A percentile compares a stretch with the other conserved stretches of the same genome.
These are phyloP conservation scores for Toxotes chatareus DNA, from an alignment of 2,113 vertebrate species.

Conservation along the genomic window DNA sequence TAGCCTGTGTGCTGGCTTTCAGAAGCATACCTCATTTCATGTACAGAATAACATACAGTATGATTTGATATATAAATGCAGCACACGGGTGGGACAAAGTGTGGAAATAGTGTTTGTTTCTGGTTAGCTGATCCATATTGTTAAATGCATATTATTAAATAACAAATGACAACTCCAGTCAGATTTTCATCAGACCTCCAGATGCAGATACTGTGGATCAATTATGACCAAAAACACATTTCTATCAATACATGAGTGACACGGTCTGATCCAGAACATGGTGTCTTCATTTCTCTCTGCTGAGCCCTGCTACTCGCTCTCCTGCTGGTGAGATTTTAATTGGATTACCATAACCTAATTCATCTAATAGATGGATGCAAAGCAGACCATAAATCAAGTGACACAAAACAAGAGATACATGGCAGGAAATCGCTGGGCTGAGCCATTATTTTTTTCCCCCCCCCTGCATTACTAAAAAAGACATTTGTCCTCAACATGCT, in stretches of 20 bases:
- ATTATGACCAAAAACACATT: background rate
- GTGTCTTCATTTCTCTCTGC: conserved; percentile 15
- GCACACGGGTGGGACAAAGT: no score
- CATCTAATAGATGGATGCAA: conserved; percentile 65
- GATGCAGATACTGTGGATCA: background rate
- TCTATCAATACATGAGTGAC: conserved; percentile 3
- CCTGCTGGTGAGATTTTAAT: conserved; percentile 55
- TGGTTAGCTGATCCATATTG: background rate
- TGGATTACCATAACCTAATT: conserved; percentile 75
- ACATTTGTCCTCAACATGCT: background rate
- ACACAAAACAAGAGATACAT: conserved; percentile 56
- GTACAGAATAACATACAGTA: no score
- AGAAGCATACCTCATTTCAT: no score
- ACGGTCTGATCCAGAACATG: background rate
- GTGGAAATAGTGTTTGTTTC: background rate
- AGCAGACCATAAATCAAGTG: conserved; percentile 66
- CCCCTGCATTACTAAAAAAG: background rate
- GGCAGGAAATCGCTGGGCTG: conserved; percentile 59
- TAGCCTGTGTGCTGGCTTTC: no score
- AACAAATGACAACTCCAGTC: background rate
- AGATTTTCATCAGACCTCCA: background rate
- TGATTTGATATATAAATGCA: background rate
- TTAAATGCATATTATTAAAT: no score
- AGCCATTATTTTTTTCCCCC: background rate
- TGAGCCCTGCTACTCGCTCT: conserved; percentile 4